A percentile compares a stretch with the other conserved stretches of the same genome.
phyloP scores from a whole-genome alignment of 2,797 vertebrate genomes.

The Alca torda region DNA sequence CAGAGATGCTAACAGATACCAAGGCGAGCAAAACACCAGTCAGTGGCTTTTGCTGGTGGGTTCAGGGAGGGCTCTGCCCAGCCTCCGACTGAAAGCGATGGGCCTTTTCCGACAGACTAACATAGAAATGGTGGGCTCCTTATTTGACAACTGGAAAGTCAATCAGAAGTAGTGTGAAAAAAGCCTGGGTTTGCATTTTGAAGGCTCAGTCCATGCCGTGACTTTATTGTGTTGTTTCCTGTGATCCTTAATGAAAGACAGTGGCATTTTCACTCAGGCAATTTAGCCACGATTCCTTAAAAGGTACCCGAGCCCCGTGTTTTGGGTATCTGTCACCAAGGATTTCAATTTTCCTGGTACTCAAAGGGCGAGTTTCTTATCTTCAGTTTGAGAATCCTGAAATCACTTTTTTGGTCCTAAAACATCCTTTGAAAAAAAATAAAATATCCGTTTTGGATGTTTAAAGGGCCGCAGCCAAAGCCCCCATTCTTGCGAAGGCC shows the following conservation, averaged over 20 bases:
- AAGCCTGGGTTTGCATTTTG: conserved; percentile 14
- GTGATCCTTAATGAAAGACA: neutral
- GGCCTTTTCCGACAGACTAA: neutral
- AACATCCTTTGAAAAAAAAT: neutral
- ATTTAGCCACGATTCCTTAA: neutral
- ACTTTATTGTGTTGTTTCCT: conserved; percentile 9
- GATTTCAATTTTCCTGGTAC: neutral
- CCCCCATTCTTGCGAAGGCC: neutral
- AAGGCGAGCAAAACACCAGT: neutral
- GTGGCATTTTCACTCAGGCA: neutral
- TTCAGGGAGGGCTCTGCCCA: neutral
- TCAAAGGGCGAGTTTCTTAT: neutral
- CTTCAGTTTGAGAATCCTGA: neutral
- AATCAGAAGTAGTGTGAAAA: conserved; percentile 37
- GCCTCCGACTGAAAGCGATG: rapidly evolving
- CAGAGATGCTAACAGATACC: neutral
- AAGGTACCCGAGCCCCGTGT: neutral
- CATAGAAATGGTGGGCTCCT: neutral
- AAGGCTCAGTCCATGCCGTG: neutral
- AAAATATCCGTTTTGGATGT: neutral
- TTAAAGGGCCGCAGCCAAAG: neutral
- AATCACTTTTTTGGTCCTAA: neutral
- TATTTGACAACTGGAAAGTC: conserved; percentile 30
- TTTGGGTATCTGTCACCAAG: neutral
- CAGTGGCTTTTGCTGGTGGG: neutral